Percentiles rank a stretch among this genome's conserved stretches.
phyloP scores from a whole-genome alignment of 2,113 vertebrate genomes.

The Phylloscopus trochilus region DNA sequence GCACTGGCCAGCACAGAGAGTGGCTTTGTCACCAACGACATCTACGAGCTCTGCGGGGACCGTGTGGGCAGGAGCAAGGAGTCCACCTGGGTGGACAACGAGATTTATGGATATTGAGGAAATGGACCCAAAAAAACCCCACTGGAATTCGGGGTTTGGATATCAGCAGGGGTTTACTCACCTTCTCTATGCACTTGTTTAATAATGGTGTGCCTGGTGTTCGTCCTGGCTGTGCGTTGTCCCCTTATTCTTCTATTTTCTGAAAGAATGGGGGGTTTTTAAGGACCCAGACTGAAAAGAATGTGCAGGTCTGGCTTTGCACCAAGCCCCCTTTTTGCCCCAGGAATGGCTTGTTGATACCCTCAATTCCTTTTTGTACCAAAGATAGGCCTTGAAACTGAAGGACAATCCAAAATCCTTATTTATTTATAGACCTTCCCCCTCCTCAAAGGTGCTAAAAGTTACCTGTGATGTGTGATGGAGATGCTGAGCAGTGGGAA shows the following conservation, averaged over 20 bases:
- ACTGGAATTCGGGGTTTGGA: neutral
- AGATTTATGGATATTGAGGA: conserved; percentile 88
- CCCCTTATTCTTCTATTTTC: neutral
- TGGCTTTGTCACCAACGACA: conserved; percentile 92
- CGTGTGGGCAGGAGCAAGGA: conserved; percentile 65
- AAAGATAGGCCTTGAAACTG: neutral
- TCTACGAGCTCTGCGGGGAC: conserved; percentile 84
- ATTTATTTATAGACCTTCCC: neutral
- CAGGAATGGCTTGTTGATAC: neutral
- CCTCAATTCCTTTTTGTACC: neutral
- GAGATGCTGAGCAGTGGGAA: neutral
- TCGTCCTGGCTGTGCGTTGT: neutral
- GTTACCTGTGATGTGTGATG: accelerated
- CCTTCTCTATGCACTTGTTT: neutral
- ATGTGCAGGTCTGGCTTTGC: neutral
- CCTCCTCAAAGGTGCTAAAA: neutral
- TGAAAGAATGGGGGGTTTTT: neutral
- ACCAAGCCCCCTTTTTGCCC: neutral
- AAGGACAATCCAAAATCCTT: neutral
- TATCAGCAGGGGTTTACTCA: accelerated
- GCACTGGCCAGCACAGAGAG: conserved; percentile 80
- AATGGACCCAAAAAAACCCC: neutral
- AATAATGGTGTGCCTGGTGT: neutral
- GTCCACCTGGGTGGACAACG: conserved; percentile 92
- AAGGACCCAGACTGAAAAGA: neutral